A percentile compares a stretch with the other conserved stretches of the same genome.
Evolutionary conservation across 2,113 vertebrate genomes (phyloP).

Genomic region (Forbesichthys papilliferus): DNA sequence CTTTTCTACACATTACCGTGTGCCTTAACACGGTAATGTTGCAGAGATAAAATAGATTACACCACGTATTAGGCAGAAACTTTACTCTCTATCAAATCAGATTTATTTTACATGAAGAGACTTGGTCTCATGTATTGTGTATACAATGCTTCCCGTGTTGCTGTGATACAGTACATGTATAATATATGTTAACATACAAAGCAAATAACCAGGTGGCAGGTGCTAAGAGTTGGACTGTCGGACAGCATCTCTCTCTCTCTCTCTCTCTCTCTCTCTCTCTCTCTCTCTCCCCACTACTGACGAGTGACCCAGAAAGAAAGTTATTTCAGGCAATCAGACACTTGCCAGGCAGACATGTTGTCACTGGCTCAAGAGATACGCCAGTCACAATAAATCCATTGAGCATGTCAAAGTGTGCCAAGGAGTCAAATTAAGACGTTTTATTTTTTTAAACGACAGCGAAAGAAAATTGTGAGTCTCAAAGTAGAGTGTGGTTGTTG

Average conservation of each 20-base stretch:
- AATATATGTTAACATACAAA: constrained; percentile 24
- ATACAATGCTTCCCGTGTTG: too few relatives aligned
- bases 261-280: constrained; percentile 9
- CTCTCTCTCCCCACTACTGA: constrained; percentile 42
- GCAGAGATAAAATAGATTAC: not conserved
- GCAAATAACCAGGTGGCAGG: constrained; percentile 63
- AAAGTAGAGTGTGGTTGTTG: not conserved
- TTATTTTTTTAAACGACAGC: too few relatives aligned
- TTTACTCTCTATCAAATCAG: too few relatives aligned
- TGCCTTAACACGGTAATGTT: not conserved
- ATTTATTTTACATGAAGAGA: too few relatives aligned
- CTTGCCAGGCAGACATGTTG: not conserved
- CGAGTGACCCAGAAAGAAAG: constrained; percentile 47
- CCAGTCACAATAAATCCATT: not conserved
- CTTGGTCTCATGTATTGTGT: too few relatives aligned
- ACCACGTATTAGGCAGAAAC: too few relatives aligned
- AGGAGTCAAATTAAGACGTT: too few relatives aligned
- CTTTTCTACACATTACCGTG: not conserved
- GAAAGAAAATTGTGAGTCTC: not conserved
- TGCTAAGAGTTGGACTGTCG: constrained; percentile 57
- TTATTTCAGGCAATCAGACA: constrained; percentile 6
- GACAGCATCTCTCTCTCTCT: constrained; percentile 37
- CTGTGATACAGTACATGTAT: not conserved
- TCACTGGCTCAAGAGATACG: not conserved
- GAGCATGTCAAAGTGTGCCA: not conserved